Evolutionary conservation across 2,113 vertebrate species (phyloP).

Genomic region (Hippoglossus stenolepis): DNA sequence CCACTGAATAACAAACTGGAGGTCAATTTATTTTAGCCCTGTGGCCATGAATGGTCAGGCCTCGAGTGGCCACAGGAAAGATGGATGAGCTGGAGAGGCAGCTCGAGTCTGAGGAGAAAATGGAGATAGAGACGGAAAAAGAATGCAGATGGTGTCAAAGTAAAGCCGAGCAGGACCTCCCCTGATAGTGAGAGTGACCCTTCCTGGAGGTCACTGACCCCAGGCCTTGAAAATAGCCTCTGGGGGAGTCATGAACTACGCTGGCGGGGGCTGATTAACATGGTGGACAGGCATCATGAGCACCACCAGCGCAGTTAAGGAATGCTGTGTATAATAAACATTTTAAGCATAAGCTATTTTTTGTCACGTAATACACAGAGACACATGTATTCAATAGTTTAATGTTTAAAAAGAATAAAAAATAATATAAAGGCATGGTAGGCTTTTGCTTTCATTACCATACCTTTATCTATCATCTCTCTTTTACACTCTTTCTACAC

Average conservation of each 20-base stretch:
- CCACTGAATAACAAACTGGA: conserved; percentile 3
- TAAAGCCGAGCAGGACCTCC: conserved; percentile 47
- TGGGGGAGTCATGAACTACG: conserved; percentile 29
- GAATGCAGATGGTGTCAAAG: conserved; percentile 24
- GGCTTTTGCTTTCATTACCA: neutral
- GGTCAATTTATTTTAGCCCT: too few species aligned
- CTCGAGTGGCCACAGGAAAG: neutral
- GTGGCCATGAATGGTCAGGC: neutral
- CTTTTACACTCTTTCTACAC: neutral
- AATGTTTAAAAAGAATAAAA: neutral
- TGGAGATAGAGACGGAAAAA: conserved; percentile 33
- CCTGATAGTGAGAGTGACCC: conserved; percentile 70
- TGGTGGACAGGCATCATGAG: conserved; percentile 44
- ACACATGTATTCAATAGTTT: neutral
- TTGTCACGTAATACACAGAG: neutral
- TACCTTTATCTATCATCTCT: neutral
- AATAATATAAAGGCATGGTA: neutral
- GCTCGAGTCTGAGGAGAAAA: conserved; percentile 9
- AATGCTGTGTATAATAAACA: conserved; percentile 18
- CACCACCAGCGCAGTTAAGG: conserved; percentile 18
- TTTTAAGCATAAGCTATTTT: neutral
- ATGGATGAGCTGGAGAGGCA: neutral
- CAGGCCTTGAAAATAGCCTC: conserved; percentile 54
- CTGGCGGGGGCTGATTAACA: conserved; percentile 47
- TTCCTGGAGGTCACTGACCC: conserved; percentile 60